These are phyloP conservation scores for Chrysolina oricalcia DNA, from an alignment of 2,888 invertebrate genomes.

Conservation along the genomic window DNA sequence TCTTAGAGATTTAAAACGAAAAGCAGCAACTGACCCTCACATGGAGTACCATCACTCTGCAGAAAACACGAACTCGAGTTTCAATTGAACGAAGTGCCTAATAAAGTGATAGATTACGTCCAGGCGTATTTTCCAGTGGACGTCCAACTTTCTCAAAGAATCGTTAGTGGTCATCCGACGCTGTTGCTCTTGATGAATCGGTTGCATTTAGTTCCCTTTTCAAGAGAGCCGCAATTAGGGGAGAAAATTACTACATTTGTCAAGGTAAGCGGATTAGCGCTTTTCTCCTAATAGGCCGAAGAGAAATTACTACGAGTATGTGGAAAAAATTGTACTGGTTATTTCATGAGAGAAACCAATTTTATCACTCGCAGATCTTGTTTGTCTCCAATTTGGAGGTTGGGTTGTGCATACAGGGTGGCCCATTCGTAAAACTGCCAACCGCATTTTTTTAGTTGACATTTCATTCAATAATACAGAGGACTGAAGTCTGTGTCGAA, in stretches of 20 bases:
- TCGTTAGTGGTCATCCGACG: constrained; percentile 43
- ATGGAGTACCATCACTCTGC: too few relatives aligned
- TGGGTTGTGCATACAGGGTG: too few relatives aligned
- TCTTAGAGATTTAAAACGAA: background rate
- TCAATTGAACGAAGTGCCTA: constrained; percentile 22
- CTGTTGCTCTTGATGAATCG: constrained; percentile 47
- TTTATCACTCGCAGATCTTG: too few relatives aligned
- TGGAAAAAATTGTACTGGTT: background rate
- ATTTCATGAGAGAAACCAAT: too few relatives aligned
- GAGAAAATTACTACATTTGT: constrained; percentile 25
- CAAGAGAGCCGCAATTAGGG: constrained; percentile 21
- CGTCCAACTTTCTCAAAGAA: constrained; percentile 45
- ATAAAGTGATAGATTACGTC: constrained; percentile 43
- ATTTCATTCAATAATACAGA: too few relatives aligned
- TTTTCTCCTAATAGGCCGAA: background rate
- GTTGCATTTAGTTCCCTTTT: background rate
- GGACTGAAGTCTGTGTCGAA: too few relatives aligned
- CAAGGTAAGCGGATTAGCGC: constrained; percentile 14
- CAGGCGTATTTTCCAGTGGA: constrained; percentile 37
- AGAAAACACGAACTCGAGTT: background rate
- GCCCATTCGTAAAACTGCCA: too few relatives aligned
- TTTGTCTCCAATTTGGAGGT: too few relatives aligned
- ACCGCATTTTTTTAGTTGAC: too few relatives aligned
- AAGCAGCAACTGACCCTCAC: too few relatives aligned
- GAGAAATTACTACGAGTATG: background rate